phyloP scores from a whole-genome alignment of 2,113 vertebrate species.

The Leucosticte australis region DNA sequence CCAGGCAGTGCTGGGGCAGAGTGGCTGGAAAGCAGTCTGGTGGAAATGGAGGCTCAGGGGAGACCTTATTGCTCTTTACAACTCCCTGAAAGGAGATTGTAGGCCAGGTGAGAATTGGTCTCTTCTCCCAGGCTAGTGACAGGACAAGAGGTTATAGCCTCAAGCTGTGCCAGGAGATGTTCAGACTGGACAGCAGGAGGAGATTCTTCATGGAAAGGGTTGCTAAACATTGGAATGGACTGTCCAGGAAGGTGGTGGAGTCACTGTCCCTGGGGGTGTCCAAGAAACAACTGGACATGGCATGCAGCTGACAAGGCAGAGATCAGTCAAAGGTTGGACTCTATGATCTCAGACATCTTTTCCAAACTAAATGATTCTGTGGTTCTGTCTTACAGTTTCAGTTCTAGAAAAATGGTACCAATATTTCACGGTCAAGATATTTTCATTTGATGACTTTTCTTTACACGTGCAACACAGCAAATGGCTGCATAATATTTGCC shows the following conservation, averaged over 20 bases:
- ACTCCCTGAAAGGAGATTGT: background rate
- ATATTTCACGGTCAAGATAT: background rate
- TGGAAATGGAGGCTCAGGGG: background rate
- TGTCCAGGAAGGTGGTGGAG: background rate
- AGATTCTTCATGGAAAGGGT: background rate
- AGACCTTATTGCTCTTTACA: background rate
- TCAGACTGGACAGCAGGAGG: background rate
- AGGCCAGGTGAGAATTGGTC: background rate
- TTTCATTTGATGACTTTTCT: background rate
- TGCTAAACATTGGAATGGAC: background rate
- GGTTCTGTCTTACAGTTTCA: background rate
- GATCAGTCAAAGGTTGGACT: background rate
- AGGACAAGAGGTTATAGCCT: background rate
- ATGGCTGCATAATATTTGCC: background rate
- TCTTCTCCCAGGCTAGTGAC: background rate
- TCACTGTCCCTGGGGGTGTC: background rate
- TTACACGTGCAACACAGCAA: background rate
- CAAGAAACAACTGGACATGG: accelerated
- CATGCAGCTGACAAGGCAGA: background rate
- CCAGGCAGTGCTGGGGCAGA: background rate
- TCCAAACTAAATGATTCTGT: background rate
- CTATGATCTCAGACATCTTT: background rate
- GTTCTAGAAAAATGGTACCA: background rate
- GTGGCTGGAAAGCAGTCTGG: accelerated
- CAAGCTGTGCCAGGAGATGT: background rate